Conservation (phyloP, 2,888 invertebrate species). For the Nymphalis urticae region DNA sequence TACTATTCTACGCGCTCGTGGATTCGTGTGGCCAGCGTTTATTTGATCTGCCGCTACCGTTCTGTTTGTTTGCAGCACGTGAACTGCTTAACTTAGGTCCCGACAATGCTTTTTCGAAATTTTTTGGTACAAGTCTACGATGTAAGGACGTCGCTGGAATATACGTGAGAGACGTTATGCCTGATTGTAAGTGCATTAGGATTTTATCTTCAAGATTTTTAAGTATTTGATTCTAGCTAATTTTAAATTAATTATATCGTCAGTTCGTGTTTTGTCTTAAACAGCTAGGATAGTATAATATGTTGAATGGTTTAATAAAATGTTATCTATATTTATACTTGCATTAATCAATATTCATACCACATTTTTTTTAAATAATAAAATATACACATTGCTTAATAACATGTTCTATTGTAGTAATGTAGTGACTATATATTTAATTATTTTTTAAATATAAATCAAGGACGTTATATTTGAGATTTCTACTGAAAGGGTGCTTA, state of each 20-base stretch:
- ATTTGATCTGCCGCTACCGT: constrained; percentile 44
- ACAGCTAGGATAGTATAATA: not conserved
- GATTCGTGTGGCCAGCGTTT: constrained; percentile 48
- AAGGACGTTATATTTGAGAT: constrained; percentile 17
- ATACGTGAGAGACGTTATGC: not conserved
- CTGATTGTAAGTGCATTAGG: constrained; percentile 18
- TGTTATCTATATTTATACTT: too few relatives aligned
- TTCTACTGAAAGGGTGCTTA: constrained; percentile 22
- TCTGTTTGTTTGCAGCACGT: constrained; percentile 56
- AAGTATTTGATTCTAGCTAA: not conserved
- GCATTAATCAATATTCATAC: too few relatives aligned
- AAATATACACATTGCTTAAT: too few relatives aligned
- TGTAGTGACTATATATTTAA: not conserved
- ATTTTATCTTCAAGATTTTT: not conserved
- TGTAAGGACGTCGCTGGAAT: constrained; percentile 10
- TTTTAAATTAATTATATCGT: not conserved
- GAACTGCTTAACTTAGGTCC: constrained; percentile 47
- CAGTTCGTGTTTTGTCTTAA: not conserved
- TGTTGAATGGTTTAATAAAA: not conserved
- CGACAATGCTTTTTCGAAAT: constrained; percentile 27
- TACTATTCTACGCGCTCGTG: constrained; percentile 54
- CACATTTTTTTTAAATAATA: too few relatives aligned
- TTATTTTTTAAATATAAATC: not conserved
- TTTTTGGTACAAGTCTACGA: constrained; percentile 31
- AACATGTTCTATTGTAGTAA: too few relatives aligned